These are phyloP conservation scores for Helicoverpa assulta DNA, from an alignment of 2,888 invertebrate species.

Conservation along the genomic window DNA sequence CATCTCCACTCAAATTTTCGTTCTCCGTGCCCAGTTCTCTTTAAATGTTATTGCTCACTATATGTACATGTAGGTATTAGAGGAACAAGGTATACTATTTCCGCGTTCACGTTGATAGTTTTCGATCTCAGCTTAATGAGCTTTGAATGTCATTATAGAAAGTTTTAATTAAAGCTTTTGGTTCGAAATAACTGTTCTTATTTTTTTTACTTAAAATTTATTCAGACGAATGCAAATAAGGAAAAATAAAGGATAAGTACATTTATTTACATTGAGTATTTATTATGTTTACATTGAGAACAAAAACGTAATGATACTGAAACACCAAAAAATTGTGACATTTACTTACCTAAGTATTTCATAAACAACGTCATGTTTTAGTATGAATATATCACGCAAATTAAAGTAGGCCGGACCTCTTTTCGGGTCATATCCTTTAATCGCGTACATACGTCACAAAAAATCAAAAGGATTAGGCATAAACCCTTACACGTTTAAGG, in stretches of 20 bases:
- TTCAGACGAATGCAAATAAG: too few relatives aligned
- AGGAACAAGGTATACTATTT: conserved; percentile 8
- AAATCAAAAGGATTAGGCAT: conserved; percentile 50
- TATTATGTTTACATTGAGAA: too few relatives aligned
- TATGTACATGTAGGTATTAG: conserved; percentile 8
- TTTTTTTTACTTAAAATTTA: too few relatives aligned
- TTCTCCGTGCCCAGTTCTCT: conserved; percentile 2
- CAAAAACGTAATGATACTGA: too few relatives aligned
- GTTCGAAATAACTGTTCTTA: too few relatives aligned
- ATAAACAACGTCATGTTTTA: too few relatives aligned
- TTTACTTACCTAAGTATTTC: too few relatives aligned
- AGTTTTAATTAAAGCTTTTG: conserved; percentile 7
- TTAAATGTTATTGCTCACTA: conserved; percentile 4
- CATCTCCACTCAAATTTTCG: too few relatives aligned
- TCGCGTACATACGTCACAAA: conserved; percentile 27
- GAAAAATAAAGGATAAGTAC: too few relatives aligned
- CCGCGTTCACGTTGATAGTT: conserved; percentile 16
- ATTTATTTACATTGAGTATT: too few relatives aligned
- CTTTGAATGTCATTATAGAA: conserved; percentile 14
- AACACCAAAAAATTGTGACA: too few relatives aligned
- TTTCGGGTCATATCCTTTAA: conserved; percentile 26
- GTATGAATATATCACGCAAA: not conserved
- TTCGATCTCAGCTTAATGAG: conserved; percentile 14
- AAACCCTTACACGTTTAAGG: conserved; percentile 47
- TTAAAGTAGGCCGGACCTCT: not conserved